Evolutionary conservation across 2,888 invertebrate genomes (phyloP), one percentile per base, ranked within the genome.

Genomic region (Lapara coniferarum): DNA sequence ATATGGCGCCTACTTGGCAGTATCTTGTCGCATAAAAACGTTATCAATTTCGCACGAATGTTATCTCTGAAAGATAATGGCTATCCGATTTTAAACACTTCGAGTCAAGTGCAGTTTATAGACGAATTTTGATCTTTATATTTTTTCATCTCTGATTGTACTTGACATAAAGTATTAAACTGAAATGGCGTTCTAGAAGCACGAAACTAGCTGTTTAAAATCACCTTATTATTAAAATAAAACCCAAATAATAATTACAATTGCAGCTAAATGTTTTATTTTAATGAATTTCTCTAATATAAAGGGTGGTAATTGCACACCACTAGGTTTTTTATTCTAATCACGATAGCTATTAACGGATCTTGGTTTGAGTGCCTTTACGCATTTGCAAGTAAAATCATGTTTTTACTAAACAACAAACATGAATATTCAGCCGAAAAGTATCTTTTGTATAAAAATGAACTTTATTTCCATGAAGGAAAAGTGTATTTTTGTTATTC

Each of bases 381-480:
- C 78, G 71, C 78, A 88, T 89, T 88, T 87, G 86, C 88, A 87
- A 80, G 81, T 83, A 74, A 82, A 83, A 82, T 79, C 71, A 67
- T 74, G 74, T 78, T 81, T 80, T 82, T 80, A 81, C 78, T 76
- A 76, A 77, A 72, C 76, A 74, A 70, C 71, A 68, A 72, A 68
- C 72, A 10, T 75, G 72, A 71, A 76, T 67, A 58, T 69, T 71
- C 49, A 37, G 14, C 4, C 0, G 56, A 14, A 66, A 68, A 55
- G 37, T n/a, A 13, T 13, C 0, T n/a, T 12, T 25, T 66, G 71
- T 66, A 63, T 44, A 30, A 75, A 69, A 69, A 63, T 71, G 37
- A 69, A 71, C 73, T 71, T 66, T 78, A 73, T 19, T 0, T 2
- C 12, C 44, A 51, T 1, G 10, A 0, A 12, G 10, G 0, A 67